Evolutionary conservation across 2,888 invertebrate species (phyloP), one percentile per base, ranked within the genome.

Genomic region (Lottia gigantea): DNA sequence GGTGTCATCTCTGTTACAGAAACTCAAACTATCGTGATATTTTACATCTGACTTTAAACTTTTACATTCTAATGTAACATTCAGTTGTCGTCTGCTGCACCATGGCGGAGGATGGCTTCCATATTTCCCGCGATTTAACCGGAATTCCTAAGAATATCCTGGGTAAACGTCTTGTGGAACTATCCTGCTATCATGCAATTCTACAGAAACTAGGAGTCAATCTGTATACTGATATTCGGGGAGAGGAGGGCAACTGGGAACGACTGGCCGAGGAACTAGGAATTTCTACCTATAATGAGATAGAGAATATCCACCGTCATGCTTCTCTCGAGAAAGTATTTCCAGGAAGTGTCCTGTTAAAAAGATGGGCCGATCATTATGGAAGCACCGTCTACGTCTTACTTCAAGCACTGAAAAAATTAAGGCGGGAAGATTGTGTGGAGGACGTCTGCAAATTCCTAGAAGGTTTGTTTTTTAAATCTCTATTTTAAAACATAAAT

Each of bases 311-410:
- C n/a, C 62, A 23, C 15, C 68, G 66, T 25, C 62, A 64, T 49
- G 71, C 73, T 15, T 46, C 64, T 16, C 64, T 73, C 6, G 62
- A 40, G 40, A 62, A 70, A 31, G 61, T 55, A 19, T 73, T 62
- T 62, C 73, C 73, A 3, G 73, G 73, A 40, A 31, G 71, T 15
- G 64, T 68, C 23, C 62, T 71, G 62, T 68, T 73, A 19, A 64
- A 66, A 46, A 67, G 68, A 16, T 73, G 73, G 73, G 62, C 65
- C 1, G 26, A 49, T 7, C 45, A 65, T 16, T 23, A 47, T 14
- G 73, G 73, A 1, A 73, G 71, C 40, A 73, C 73, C 3, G 73
- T 71, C n/a, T 71, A 62, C 46, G 73, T 73, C 3, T 68, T 73
- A 15, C 67, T 73, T 46, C 64, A 71, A 14, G 73, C 68, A 3